Evolutionary conservation across 2,888 invertebrate genomes (phyloP).

Genomic region (Tipula confusa): DNA sequence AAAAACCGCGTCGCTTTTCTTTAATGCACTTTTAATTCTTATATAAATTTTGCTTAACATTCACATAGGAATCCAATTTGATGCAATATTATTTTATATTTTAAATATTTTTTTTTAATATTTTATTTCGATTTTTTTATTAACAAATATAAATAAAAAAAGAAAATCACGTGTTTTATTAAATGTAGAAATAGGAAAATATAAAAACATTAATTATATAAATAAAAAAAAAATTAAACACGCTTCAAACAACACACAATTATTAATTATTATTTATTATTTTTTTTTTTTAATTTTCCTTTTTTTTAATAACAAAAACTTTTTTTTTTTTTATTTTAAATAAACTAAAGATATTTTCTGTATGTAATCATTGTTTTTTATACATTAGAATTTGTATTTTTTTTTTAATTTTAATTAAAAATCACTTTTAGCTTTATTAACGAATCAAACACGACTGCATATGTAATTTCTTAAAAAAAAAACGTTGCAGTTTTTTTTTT

Average conservation of each 20-base stretch:
- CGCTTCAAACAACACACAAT: conserved; percentile 30
- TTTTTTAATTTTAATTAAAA: background rate
- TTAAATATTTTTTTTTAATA: too few relatives aligned
- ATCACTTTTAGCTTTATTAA: conserved; percentile 27
- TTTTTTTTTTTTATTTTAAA: background rate
- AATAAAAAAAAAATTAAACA: conserved; percentile 7
- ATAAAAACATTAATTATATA: background rate
- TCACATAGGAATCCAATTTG: conserved; percentile 29
- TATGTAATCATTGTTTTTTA: conserved; percentile 22
- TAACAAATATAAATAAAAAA: background rate
- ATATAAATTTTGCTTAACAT: background rate
- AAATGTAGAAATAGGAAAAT: background rate
- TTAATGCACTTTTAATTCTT: conserved; percentile 7
- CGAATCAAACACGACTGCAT: conserved; percentile 20
- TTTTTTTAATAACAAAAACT: background rate
- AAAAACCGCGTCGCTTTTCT: conserved; percentile 29
- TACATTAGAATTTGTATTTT: background rate
- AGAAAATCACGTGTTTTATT: conserved; percentile 29
- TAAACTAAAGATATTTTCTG: conserved; percentile 27
- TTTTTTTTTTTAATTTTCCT: background rate
- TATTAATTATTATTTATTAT: background rate
- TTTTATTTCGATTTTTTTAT: background rate
- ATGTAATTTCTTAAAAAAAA: conserved; percentile 21
- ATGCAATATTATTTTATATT: background rate
- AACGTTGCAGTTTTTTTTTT: background rate